A percentile compares a stretch with the other conserved stretches of the same genome.
These are phyloP conservation scores for Pelodytes ibericus DNA, from an alignment of 2,797 vertebrate species.

Conservation along the genomic window DNA sequence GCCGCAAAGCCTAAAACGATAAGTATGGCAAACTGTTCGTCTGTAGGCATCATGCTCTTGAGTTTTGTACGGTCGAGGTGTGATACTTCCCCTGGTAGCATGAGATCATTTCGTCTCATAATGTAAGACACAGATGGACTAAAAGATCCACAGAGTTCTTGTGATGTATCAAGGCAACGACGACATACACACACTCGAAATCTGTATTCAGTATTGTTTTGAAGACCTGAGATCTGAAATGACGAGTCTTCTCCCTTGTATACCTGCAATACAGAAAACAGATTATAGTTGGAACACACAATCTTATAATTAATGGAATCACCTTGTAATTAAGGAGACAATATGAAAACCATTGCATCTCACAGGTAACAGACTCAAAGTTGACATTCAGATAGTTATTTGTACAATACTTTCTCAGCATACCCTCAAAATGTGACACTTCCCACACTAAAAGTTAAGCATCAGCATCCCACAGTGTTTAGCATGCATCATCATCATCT, in stretches of 20 bases:
- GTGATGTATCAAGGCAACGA: slow-evolving; percentile 88
- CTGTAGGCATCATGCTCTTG: slow-evolving; percentile 84
- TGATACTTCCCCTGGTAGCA: slow-evolving; percentile 73
- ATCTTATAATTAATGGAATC: too few relatives aligned
- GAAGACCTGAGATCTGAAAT: slow-evolving; percentile 93
- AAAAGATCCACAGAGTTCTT: slow-evolving; percentile 93
- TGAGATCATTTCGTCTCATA: slow-evolving; percentile 78
- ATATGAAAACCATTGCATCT: too few relatives aligned
- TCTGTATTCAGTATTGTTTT: slow-evolving; percentile 94
- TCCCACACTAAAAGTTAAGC: too few relatives aligned
- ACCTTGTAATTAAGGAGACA: too few relatives aligned
- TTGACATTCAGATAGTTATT: too few relatives aligned
- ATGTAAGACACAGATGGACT: slow-evolving; percentile 89
- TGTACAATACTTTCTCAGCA: too few relatives aligned
- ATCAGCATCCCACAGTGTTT: too few relatives aligned
- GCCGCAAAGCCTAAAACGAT: slow-evolving; percentile 90
- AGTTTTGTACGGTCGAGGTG: slow-evolving; percentile 71
- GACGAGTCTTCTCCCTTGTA: slow-evolving; percentile 93
- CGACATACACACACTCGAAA: slow-evolving; percentile 93
- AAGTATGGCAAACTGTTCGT: slow-evolving; percentile 93
- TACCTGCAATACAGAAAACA: slow-evolving; percentile 67
- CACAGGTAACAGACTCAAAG: too few relatives aligned
- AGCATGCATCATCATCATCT: too few relatives aligned
- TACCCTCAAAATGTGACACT: too few relatives aligned
- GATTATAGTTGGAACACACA: too few relatives aligned